Evolutionary conservation across 2,888 invertebrate genomes (phyloP).

Genomic region (Timema cristinae): DNA sequence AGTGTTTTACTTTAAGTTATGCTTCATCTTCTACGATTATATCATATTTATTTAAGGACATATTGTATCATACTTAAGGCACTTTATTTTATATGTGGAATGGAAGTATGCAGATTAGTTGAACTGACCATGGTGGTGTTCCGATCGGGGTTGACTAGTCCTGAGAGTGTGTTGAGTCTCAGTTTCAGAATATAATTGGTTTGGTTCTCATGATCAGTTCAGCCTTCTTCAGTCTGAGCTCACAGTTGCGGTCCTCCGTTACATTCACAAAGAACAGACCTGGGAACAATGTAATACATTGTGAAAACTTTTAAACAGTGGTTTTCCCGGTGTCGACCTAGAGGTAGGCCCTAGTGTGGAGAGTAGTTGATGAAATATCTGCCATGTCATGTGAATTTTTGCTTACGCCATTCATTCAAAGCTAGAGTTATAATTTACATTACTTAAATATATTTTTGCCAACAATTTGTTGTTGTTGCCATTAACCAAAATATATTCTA

Average conservation of each 20-base stretch:
- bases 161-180: conserved; percentile 73
- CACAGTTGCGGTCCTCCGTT: conserved; percentile 78
- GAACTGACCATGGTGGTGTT: conserved; percentile 59
- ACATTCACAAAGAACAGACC: conserved; percentile 69
- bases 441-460: no score
- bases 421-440: no score
- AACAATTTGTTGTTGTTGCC: no score
- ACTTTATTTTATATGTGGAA: conserved; percentile 1
- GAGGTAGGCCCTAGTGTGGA: no score
- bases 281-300: conserved; percentile 38
- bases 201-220: conserved; percentile 43
- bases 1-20: not conserved
- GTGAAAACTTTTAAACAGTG: no score
- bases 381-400: no score
- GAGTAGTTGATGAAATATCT: no score
- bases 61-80: not conserved
- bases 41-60: not conserved
- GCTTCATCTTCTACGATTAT: not conserved
- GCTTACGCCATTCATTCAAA: no score
- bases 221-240: conserved; percentile 60
- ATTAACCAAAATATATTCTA: no score
- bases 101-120: not conserved
- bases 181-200: conserved; percentile 57
- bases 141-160: conserved; percentile 72
- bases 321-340: no score